phyloP scores from a whole-genome alignment of 2,888 invertebrate species.

The Steinernema scapterisci region DNA sequence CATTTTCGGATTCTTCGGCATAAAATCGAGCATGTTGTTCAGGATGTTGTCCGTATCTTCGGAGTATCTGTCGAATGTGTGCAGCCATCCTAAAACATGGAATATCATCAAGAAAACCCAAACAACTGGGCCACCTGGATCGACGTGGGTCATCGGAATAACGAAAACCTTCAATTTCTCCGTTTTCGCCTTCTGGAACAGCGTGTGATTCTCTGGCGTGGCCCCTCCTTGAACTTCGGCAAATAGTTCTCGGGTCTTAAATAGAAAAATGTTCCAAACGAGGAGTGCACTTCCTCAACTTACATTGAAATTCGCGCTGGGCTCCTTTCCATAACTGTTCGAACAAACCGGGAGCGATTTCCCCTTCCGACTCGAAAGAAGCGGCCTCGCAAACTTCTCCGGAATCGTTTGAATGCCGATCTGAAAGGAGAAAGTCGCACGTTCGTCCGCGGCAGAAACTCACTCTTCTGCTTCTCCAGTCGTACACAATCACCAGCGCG shows the following conservation, averaged over 20 bases:
- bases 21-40: constrained; percentile 87
- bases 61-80: constrained; percentile 92
- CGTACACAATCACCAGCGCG: constrained; percentile 34
- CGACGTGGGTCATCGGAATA: constrained; percentile 57
- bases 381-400: not conserved
- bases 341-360: not conserved
- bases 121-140: constrained; percentile 46
- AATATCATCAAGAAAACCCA: too few species aligned
- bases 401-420: too few species aligned
- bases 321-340: constrained; percentile 36
- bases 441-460: not conserved
- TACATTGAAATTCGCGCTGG: constrained; percentile 36
- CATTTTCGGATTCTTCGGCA: constrained; percentile 81
- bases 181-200: not conserved
- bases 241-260: constrained; percentile 49
- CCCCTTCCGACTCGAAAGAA: not conserved
- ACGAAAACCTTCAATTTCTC: constrained; percentile 52
- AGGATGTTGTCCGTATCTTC: constrained; percentile 83
- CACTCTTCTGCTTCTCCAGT: constrained; percentile 28
- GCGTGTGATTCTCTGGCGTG: not conserved
- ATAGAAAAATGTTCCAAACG: not conserved
- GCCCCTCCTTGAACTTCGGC: constrained; percentile 30
- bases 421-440: not conserved
- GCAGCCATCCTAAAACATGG: constrained; percentile 80
- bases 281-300: not conserved